A percentile compares a stretch with the other conserved stretches of the same genome.
Conservation (phyloP, 2,888 invertebrate genomes). For the Bembecia ichneumoniformis region DNA sequence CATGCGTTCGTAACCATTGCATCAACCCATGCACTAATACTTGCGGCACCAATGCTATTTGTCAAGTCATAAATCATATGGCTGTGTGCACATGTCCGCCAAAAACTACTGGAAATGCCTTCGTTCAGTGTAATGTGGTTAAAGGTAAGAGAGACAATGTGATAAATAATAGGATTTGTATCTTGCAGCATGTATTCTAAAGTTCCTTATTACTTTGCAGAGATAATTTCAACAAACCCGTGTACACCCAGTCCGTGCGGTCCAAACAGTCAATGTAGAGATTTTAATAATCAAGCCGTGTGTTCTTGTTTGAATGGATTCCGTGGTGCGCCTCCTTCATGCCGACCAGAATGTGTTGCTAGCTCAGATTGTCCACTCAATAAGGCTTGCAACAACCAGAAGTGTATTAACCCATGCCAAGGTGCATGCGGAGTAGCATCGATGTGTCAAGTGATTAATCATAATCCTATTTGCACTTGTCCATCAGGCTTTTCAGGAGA, state of each 20-base stretch:
- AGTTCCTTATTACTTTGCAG: slow-evolving; percentile 29
- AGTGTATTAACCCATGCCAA: slow-evolving; percentile 81
- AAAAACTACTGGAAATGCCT: slow-evolving; percentile 80
- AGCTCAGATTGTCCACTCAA: slow-evolving; percentile 80
- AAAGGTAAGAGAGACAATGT: slow-evolving; percentile 44
- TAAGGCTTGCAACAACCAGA: slow-evolving; percentile 79
- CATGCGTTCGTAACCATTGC: slow-evolving; percentile 80
- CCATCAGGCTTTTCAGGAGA: slow-evolving; percentile 76
- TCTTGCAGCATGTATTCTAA: no score
- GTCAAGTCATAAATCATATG: slow-evolving; percentile 82
- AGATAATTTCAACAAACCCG: slow-evolving; percentile 56
- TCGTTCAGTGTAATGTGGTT: slow-evolving; percentile 75
- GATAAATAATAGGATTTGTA: not conserved
- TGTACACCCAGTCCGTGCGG: slow-evolving; percentile 78
- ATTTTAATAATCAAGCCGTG: slow-evolving; percentile 75
- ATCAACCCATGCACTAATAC: slow-evolving; percentile 81
- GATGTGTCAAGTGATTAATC: slow-evolving; percentile 81
- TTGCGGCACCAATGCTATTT: slow-evolving; percentile 82
- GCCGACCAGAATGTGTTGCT: slow-evolving; percentile 80
- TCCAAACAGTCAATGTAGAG: slow-evolving; percentile 74
- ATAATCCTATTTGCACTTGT: slow-evolving; percentile 82
- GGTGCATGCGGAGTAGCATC: slow-evolving; percentile 85
- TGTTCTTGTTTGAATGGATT: slow-evolving; percentile 77
- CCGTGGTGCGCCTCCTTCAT: slow-evolving; percentile 78
- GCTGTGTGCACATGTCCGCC: slow-evolving; percentile 83